Conservation (phyloP, 2,888 invertebrate species). For the Spatulosminthurus flaviceps region DNA sequence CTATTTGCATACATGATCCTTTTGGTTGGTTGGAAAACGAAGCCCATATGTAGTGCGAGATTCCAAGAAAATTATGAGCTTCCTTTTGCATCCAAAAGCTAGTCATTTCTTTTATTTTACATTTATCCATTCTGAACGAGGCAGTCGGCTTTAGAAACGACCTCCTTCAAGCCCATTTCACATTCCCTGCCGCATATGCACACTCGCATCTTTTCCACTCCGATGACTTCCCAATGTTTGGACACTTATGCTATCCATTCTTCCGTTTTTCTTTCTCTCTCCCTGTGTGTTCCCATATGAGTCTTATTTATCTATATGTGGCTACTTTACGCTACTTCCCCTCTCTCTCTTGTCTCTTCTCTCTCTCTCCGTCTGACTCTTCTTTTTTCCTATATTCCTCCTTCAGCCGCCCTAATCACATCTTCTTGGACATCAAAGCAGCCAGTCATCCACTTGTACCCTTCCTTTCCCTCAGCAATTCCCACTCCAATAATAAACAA, state of each 20-base stretch:
- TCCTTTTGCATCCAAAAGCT: conserved; percentile 33
- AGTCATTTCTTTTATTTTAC: conserved; percentile 45
- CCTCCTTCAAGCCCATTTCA: conserved; percentile 46
- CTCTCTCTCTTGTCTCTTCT: conserved; percentile 18
- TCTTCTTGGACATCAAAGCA: conserved; percentile 44
- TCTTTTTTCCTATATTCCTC: conserved; percentile 20
- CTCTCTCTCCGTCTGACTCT: conserved; percentile 2
- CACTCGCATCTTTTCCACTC: conserved; percentile 48
- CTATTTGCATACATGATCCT: conserved; percentile 46
- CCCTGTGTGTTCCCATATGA: conserved; percentile 30
- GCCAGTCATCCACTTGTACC: conserved; percentile 25
- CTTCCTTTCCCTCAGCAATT: conserved; percentile 34
- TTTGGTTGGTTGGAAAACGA: conserved; percentile 11
- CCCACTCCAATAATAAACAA: conserved; percentile 46
- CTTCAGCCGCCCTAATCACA: conserved; percentile 24
- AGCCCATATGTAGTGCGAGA: conserved; percentile 33
- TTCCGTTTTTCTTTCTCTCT: conserved; percentile 31
- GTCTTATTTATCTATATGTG: conserved; percentile 49
- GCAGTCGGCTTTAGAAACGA: conserved; percentile 44
- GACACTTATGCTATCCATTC: conserved; percentile 52
- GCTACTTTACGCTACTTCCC: conserved; percentile 44
- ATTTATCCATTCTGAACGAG: conserved; percentile 46
- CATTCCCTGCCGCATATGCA: conserved; percentile 47
- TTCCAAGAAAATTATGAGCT: conserved; percentile 41
- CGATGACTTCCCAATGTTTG: conserved; percentile 48